A percentile compares a stretch with the other conserved stretches of the same genome.
Conservation (phyloP, 1,140 invertebrate genomes). For the Drosophila rufa region DNA sequence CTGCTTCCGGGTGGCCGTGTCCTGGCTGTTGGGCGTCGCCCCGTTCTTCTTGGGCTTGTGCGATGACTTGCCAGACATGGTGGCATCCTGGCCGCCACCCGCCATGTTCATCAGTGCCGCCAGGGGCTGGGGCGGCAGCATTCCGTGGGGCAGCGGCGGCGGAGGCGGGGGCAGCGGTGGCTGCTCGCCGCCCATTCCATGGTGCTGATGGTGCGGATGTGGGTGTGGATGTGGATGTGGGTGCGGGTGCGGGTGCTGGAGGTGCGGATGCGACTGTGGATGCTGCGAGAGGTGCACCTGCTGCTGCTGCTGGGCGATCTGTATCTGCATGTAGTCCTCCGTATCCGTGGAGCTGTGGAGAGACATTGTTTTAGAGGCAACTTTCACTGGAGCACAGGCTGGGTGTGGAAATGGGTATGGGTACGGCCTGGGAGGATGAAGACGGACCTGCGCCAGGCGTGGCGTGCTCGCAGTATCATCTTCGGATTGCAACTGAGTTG, state of each 20-base stretch:
- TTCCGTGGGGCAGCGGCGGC: slow-evolving; percentile 85
- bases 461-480: slow-evolving; percentile 82
- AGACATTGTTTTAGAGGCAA: neutral
- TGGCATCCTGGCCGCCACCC: slow-evolving; percentile 40
- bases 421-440: neutral
- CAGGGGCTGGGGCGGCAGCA: slow-evolving; percentile 84
- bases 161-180: slow-evolving; percentile 85
- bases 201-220: slow-evolving; percentile 50
- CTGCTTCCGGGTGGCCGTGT: slow-evolving; percentile 85
- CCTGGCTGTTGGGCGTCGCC: slow-evolving; percentile 86
- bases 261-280: slow-evolving; percentile 84
- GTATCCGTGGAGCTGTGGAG: slow-evolving; percentile 79
- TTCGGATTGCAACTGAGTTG: slow-evolving; percentile 72
- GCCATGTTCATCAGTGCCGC: slow-evolving; percentile 49
- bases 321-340: slow-evolving; percentile 85
- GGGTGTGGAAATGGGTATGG: neutral
- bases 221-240: slow-evolving; percentile 12
- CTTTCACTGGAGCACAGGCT: slow-evolving; percentile 18
- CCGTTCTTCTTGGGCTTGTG: slow-evolving; percentile 70
- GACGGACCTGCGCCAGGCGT: slow-evolving; percentile 77
- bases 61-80: slow-evolving; percentile 46
- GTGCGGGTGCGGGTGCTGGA: slow-evolving; percentile 34
- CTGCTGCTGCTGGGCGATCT: slow-evolving; percentile 75
- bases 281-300: slow-evolving; percentile 60
- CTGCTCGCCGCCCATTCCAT: slow-evolving; percentile 62